These are phyloP conservation scores for Hippopotamus amphibius DNA, from an alignment of 2,113 vertebrate genomes.

Conservation along the genomic window DNA sequence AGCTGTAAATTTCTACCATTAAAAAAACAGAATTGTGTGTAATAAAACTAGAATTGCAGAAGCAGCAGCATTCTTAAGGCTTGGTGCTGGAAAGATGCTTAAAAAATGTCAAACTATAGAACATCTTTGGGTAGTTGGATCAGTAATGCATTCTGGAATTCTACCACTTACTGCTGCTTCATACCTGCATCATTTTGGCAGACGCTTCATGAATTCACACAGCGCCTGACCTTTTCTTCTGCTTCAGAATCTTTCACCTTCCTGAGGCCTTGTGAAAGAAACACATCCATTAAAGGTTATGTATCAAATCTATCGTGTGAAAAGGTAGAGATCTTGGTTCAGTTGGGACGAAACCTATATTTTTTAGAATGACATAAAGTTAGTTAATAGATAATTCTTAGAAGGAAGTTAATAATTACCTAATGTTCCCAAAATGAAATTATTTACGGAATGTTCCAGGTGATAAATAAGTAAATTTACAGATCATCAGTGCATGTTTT, in stretches of 20 bases:
- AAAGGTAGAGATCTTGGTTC: constrained; percentile 13
- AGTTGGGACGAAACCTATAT: background rate
- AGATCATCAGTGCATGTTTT: background rate
- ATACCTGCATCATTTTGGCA: background rate
- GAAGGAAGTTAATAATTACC: constrained; percentile 42
- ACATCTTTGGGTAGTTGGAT: background rate
- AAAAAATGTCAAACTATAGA: constrained; percentile 39
- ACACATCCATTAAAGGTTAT: background rate
- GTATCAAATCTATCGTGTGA: background rate
- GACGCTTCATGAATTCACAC: background rate
- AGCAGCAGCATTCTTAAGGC: background rate
- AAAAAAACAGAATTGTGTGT: background rate
- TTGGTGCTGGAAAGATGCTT: constrained; percentile 6
- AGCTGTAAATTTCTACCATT: background rate
- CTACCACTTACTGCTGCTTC: background rate
- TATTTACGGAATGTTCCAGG: constrained; percentile 1
- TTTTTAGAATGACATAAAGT: constrained; percentile 30
- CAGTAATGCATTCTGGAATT: background rate
- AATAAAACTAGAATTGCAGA: constrained; percentile 14
- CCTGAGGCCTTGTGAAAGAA: constrained; percentile 16
- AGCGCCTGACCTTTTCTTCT: constrained; percentile 7
- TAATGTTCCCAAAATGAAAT: background rate
- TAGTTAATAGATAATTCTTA: constrained; percentile 27
- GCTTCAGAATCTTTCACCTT: constrained; percentile 42
- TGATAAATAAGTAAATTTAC: constrained; percentile 2